Conservation (phyloP, 2,113 vertebrate genomes). For the Callipepla californica region DNA sequence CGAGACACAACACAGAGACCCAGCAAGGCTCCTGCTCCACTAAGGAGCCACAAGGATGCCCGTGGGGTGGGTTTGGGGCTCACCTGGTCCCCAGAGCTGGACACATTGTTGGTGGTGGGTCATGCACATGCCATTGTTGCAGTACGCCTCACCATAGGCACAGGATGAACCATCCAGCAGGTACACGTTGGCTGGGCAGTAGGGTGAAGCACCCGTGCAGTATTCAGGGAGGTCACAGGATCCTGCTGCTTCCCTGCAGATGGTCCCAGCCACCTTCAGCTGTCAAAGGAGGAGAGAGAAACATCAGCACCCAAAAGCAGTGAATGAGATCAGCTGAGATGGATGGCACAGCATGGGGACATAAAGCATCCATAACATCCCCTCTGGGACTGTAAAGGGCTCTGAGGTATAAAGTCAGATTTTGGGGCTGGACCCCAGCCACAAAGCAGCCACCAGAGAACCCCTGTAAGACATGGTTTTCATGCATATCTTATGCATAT, state of each 20-base stretch:
- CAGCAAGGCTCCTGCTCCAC: fast-evolving
- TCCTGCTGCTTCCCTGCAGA: constrained; percentile 85
- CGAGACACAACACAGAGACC: fast-evolving
- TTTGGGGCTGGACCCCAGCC: background rate
- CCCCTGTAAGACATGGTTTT: background rate
- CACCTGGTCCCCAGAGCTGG: constrained; percentile 94
- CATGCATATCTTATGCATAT: fast-evolving
- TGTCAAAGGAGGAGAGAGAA: constrained; percentile 19
- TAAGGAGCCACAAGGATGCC: background rate
- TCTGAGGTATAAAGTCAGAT: fast-evolving
- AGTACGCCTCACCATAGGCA: constrained; percentile 84
- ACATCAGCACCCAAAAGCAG: background rate
- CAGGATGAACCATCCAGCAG: constrained; percentile 90
- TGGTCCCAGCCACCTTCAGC: constrained; percentile 88
- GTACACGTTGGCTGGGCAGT: constrained; percentile 91
- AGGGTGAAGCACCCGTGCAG: constrained; percentile 88
- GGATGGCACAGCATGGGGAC: background rate
- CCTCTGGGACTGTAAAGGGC: background rate
- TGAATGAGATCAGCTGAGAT: fast-evolving
- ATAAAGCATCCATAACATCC: fast-evolving
- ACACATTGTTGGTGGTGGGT: constrained; percentile 91
- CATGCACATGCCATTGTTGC: constrained; percentile 91
- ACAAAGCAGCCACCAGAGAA: background rate
- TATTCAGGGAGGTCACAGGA: constrained; percentile 94
- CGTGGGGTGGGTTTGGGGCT: background rate